Conservation (phyloP, 2,888 invertebrate species). For the Antheraea yamamai region DNA sequence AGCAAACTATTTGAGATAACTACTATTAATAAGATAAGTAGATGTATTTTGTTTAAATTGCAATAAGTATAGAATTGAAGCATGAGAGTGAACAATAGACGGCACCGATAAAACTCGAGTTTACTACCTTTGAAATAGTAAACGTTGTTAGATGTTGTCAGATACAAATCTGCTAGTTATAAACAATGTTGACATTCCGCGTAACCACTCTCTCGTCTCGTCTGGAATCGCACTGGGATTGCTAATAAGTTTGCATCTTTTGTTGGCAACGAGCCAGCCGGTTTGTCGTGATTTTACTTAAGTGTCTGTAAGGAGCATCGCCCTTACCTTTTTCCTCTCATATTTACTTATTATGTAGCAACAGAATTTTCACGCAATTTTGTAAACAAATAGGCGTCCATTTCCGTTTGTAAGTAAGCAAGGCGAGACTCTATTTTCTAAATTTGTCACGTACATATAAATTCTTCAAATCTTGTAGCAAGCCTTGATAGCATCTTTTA, state of each 20-base stretch:
- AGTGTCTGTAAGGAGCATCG: slow-evolving; percentile 44
- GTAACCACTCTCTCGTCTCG: slow-evolving; percentile 40
- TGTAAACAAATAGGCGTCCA: neutral
- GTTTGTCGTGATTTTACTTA: slow-evolving; percentile 48
- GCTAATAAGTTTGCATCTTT: slow-evolving; percentile 72
- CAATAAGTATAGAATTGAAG: neutral
- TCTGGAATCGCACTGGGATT: slow-evolving; percentile 57
- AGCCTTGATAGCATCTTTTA: neutral
- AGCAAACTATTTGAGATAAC: neutral
- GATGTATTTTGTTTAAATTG: neutral
- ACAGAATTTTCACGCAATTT: too few relatives aligned
- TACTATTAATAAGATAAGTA: neutral
- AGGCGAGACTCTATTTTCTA: neutral
- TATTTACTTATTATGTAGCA: slow-evolving; percentile 6
- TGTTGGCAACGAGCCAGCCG: slow-evolving; percentile 60
- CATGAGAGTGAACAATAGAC: neutral
- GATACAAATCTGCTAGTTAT: slow-evolving; percentile 34
- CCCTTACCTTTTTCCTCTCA: slow-evolving; percentile 34
- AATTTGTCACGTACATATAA: neutral
- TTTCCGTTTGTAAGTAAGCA: neutral
- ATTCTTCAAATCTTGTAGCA: neutral
- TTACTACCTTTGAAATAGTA: slow-evolving; percentile 2
- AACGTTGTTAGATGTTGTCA: slow-evolving; percentile 1
- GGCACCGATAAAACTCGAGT: neutral
- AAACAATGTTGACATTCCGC: slow-evolving; percentile 53